Evolutionary conservation across 2,113 vertebrate species (phyloP).

Genomic region (Montifringilla adamsi): DNA sequence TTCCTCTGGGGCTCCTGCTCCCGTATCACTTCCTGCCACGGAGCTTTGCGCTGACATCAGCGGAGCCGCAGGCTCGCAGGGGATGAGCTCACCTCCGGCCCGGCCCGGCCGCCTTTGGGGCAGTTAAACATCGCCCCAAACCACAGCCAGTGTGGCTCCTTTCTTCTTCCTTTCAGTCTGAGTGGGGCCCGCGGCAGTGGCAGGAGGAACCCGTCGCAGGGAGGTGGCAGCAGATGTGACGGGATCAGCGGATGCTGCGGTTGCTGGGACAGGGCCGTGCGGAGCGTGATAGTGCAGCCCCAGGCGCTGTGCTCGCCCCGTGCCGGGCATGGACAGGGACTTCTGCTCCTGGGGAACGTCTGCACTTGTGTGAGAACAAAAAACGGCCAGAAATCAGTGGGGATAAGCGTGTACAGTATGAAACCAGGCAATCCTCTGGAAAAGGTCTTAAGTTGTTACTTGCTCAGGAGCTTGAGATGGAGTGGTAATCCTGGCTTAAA

Average conservation of each 20-base stretch:
- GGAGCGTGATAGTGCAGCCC: fast-evolving
- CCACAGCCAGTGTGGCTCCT: neutral
- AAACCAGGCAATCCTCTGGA: neutral
- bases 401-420: neutral
- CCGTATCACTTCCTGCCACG: constrained; percentile 43
- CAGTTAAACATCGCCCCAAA: neutral
- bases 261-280: neutral
- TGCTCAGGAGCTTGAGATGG: neutral
- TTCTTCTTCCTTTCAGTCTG: neutral
- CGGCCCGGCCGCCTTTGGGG: neutral
- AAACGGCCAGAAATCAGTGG: no score
- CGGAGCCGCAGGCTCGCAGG: neutral
- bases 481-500: neutral
- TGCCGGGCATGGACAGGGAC: fast-evolving
- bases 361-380: neutral
- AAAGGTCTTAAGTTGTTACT: neutral
- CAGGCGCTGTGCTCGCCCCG: neutral
- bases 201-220: neutral
- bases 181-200: neutral
- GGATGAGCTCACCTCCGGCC: constrained; percentile 39
- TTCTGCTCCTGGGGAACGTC: neutral
- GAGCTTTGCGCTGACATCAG: neutral
- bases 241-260: neutral
- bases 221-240: neutral
- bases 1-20: constrained; percentile 29